phyloP scores from a whole-genome alignment of 2,113 vertebrate genomes.

The Orcinus orca region DNA sequence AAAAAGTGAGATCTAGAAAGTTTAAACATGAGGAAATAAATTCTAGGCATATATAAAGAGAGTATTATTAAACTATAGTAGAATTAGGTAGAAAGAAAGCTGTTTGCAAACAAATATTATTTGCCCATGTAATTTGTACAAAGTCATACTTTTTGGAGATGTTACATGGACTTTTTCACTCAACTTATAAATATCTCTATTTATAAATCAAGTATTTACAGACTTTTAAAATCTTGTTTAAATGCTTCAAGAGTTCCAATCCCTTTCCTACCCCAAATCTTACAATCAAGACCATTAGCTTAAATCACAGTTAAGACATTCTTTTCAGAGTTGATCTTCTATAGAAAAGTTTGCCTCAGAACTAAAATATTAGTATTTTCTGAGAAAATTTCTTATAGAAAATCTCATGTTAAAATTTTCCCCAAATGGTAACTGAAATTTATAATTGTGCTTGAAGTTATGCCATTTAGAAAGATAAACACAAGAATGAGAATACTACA shows the following conservation, averaged over 20 bases:
- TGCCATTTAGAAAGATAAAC: neutral
- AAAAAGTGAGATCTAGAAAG: neutral
- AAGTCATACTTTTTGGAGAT: neutral
- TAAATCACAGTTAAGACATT: neutral
- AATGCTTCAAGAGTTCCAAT: neutral
- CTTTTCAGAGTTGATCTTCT: neutral
- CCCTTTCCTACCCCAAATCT: neutral
- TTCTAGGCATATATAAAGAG: neutral
- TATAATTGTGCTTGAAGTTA: neutral
- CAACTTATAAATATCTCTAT: neutral
- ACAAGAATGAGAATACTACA: neutral
- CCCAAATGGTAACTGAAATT: neutral
- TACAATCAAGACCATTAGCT: neutral
- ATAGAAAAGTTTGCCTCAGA: neutral
- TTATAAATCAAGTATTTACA: neutral
- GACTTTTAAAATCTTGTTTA: neutral
- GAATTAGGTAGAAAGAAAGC: neutral
- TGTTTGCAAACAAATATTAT: neutral
- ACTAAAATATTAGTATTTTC: neutral
- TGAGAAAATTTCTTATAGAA: neutral
- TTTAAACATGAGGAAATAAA: neutral
- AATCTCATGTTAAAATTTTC: neutral
- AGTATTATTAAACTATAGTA: neutral
- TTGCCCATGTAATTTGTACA: neutral
- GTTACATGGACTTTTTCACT: neutral